These are phyloP conservation scores for Ceratoteleas bidentatus DNA, from an alignment of 1,140 invertebrate genomes.

Conservation along the genomic window DNA sequence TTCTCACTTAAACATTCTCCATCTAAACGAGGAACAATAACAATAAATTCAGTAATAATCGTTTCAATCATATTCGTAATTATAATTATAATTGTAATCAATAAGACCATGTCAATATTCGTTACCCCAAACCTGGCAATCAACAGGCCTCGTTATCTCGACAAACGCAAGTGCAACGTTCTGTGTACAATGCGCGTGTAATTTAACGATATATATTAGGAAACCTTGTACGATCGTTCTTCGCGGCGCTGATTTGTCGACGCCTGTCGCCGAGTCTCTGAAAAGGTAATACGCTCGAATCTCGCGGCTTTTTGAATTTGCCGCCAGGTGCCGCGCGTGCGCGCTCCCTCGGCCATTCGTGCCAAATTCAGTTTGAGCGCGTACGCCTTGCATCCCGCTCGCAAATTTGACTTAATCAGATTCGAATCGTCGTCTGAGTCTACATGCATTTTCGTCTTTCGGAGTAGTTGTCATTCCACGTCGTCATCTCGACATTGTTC, in stretches of 20 bases:
- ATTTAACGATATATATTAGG: constrained; percentile 62
- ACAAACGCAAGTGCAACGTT: constrained; percentile 50
- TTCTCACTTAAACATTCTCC: constrained; percentile 77
- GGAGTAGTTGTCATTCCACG: constrained; percentile 17
- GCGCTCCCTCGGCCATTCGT: background rate
- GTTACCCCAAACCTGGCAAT: constrained; percentile 49
- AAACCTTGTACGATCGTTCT: constrained; percentile 59
- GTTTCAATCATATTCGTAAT: constrained; percentile 71
- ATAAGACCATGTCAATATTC: constrained; percentile 61
- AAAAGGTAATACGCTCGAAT: constrained; percentile 27
- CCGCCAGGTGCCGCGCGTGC: constrained; percentile 7
- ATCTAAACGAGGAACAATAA: constrained; percentile 80
- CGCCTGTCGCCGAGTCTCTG: constrained; percentile 20
- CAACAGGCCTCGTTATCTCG: constrained; percentile 60
- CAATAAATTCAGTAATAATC: constrained; percentile 76
- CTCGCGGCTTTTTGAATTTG: constrained; percentile 15
- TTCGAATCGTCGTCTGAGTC: constrained; percentile 17
- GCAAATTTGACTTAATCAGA: constrained; percentile 2
- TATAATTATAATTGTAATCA: constrained; percentile 71
- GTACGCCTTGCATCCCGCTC: constrained; percentile 2
- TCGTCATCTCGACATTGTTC: constrained; percentile 1
- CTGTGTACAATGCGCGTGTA: constrained; percentile 55
- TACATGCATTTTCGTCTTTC: constrained; percentile 5
- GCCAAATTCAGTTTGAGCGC: background rate
- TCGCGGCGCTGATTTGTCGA: constrained; percentile 17